Percentiles rank a stretch among this genome's conserved stretches.
Conservation (phyloP, 2,113 vertebrate species). For the Tetrax tetrax region DNA sequence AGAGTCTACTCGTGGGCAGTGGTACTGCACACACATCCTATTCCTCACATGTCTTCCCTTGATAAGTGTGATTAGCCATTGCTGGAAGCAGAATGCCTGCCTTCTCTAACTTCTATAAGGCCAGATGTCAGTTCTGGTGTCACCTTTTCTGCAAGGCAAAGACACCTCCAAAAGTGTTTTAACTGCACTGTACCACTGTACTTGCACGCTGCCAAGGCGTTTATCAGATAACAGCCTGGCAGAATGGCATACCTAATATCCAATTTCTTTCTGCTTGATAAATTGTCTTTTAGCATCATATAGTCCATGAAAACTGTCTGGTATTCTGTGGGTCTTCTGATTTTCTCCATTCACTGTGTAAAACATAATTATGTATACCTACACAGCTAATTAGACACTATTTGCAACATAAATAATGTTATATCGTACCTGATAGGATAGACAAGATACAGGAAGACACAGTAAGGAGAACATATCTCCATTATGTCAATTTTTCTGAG, state of each 20-base stretch:
- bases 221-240: background rate
- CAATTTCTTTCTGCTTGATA: background rate
- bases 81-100: background rate
- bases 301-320: background rate
- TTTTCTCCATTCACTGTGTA: background rate
- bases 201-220: background rate
- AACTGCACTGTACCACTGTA: background rate
- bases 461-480: background rate
- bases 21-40: background rate
- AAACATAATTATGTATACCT: background rate
- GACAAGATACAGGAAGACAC: background rate
- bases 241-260: background rate
- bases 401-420: background rate
- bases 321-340: background rate
- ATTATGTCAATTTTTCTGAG: background rate
- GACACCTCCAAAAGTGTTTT: background rate
- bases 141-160: background rate
- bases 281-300: background rate
- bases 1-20: background rate
- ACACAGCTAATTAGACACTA: background rate
- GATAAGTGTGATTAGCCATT: background rate
- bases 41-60: background rate
- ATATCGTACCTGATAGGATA: background rate
- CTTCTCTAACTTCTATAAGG: background rate
- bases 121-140: background rate